Conservation (phyloP, 2,113 vertebrate genomes). For the Heteronetta atricapilla region DNA sequence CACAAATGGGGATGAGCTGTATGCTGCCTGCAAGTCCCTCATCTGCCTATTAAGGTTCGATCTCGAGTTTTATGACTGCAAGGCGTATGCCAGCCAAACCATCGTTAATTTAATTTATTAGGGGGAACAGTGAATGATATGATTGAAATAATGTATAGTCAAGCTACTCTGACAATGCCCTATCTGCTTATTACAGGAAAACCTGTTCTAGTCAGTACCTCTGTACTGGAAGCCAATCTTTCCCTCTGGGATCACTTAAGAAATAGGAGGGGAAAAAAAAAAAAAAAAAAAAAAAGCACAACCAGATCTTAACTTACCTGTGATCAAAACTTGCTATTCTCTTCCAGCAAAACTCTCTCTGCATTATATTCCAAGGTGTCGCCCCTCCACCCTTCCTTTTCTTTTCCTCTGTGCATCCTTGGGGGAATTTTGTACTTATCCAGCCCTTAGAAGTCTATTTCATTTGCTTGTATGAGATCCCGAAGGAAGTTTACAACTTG, state of each 20-base stretch:
- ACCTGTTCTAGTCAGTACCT: background rate
- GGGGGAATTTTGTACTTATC: background rate
- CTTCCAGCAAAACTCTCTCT: background rate
- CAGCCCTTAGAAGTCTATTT: background rate
- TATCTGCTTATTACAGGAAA: background rate
- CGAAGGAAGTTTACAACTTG: background rate
- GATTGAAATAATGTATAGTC: background rate
- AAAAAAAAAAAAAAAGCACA: too few species aligned
- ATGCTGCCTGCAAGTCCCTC: background rate
- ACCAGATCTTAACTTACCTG: background rate
- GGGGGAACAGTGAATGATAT: background rate
- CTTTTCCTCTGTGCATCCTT: background rate
- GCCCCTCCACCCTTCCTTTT: background rate
- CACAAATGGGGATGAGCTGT: conserved; percentile 28
- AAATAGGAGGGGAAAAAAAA: too few species aligned
- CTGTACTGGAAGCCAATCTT: background rate
- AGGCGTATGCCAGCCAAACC: conserved; percentile 25
- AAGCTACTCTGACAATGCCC: background rate
- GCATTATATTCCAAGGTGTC: background rate
- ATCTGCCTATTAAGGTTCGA: conserved; percentile 27
- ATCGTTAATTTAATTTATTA: conserved; percentile 51
- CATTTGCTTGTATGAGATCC: background rate
- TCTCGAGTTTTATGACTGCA: conserved; percentile 33
- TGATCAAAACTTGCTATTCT: conserved; percentile 1
- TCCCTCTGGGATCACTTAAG: background rate